Conservation (phyloP, 1,140 invertebrate species). For the Euwallacea fornicatus region DNA sequence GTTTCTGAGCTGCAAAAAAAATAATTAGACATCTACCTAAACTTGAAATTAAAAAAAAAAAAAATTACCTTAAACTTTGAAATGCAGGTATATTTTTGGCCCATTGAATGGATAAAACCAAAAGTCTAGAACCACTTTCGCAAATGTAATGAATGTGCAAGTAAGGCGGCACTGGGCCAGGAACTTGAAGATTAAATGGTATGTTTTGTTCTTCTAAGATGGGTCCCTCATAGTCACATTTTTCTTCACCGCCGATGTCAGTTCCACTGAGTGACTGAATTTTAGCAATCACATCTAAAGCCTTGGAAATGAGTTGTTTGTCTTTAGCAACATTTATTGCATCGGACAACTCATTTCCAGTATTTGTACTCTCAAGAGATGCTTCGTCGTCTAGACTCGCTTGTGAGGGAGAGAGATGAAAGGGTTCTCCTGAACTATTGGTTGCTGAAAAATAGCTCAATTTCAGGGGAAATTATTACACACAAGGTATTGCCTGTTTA, state of each 20-base stretch:
- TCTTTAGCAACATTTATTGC: constrained; percentile 65
- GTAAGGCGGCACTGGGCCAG: constrained; percentile 77
- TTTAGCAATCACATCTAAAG: constrained; percentile 74
- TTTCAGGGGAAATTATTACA: no score
- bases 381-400: constrained; percentile 64
- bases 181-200: constrained; percentile 79
- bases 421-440: constrained; percentile 42
- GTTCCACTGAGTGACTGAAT: constrained; percentile 53
- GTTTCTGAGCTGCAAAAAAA: constrained; percentile 71
- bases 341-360: constrained; percentile 61
- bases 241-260: constrained; percentile 41
- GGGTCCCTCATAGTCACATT: constrained; percentile 59
- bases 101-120: constrained; percentile 90
- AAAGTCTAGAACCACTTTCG: constrained; percentile 84
- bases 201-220: constrained; percentile 70
- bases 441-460: constrained; percentile 21
- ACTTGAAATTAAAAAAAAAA: no score
- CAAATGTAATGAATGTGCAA: constrained; percentile 89
- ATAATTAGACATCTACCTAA: constrained; percentile 10
- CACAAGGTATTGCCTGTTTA: no score
- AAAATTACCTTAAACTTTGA: constrained; percentile 76
- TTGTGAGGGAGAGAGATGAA: constrained; percentile 51
- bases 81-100: constrained; percentile 81
- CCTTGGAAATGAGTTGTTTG: constrained; percentile 70
- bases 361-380: constrained; percentile 59